Conservation (phyloP, 2,797 vertebrate genomes). For the Hydrolagus colliei region DNA sequence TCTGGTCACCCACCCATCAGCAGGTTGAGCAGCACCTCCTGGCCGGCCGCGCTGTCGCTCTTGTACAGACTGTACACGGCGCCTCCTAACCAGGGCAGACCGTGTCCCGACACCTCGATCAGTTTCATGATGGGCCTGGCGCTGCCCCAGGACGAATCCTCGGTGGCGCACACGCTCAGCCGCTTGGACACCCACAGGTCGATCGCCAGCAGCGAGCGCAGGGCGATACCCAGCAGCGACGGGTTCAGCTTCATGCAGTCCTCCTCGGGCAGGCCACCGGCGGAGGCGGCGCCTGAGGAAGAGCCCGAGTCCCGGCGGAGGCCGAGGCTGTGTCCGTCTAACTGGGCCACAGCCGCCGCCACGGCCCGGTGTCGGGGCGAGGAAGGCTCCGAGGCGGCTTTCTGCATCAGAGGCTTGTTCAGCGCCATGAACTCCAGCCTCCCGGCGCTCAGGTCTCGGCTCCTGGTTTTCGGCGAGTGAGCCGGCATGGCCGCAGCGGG, state of each 20-base stretch:
- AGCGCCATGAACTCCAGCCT: conserved; percentile 58
- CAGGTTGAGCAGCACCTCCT: conserved; percentile 88
- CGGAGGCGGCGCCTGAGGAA: conserved; percentile 51
- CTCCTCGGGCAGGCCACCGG: conserved; percentile 60
- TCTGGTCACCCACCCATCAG: conserved; percentile 68
- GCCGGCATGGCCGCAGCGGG: conserved; percentile 5
- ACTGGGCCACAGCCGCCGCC: conserved; percentile 67
- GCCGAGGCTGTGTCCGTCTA: conserved; percentile 39
- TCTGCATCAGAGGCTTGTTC: conserved; percentile 47
- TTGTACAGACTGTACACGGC: conserved; percentile 75
- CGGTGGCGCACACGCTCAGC: conserved; percentile 82
- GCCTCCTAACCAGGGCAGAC: conserved; percentile 84
- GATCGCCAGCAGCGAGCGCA: conserved; percentile 81
- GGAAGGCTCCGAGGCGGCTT: conserved; percentile 64
- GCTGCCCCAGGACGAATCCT: conserved; percentile 84
- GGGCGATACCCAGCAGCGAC: conserved; percentile 74
- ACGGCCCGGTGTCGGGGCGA: conserved; percentile 71
- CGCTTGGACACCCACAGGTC: conserved; percentile 92
- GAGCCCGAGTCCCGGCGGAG: conserved; percentile 72
- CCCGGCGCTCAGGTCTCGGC: conserved; percentile 40
- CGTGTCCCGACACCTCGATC: conserved; percentile 87
- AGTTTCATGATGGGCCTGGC: conserved; percentile 83
- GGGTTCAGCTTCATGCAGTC: conserved; percentile 85
- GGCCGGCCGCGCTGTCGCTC: conserved; percentile 76
- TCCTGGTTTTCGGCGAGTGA: conserved; percentile 23